A percentile compares a stretch with the other conserved stretches of the same genome.
Conservation (phyloP, 2,888 invertebrate genomes). For the Oxytorus armatus region DNA sequence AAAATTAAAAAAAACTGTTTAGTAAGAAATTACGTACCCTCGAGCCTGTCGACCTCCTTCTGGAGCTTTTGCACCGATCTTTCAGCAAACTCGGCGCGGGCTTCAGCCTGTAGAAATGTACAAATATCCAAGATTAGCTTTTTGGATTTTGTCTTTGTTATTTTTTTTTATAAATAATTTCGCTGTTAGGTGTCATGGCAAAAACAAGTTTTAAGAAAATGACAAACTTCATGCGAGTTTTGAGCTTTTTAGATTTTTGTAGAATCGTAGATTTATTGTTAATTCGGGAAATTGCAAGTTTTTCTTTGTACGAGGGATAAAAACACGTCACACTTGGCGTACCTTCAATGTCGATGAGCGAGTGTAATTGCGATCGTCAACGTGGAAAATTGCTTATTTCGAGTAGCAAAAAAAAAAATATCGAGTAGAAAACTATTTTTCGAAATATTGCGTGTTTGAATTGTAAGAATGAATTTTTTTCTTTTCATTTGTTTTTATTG, state of each 20-base stretch:
- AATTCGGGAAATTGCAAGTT: constrained; percentile 24
- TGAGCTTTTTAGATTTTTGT: constrained; percentile 24
- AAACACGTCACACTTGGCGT: constrained; percentile 51
- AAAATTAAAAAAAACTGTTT: constrained; percentile 19
- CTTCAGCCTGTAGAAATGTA: constrained; percentile 92
- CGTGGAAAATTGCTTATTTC: constrained; percentile 16
- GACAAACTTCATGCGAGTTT: constrained; percentile 35
- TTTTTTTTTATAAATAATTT: too few relatives aligned
- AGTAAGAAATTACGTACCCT: constrained; percentile 89
- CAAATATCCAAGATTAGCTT: background rate
- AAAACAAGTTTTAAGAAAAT: constrained; percentile 18
- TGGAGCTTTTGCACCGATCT: constrained; percentile 99
- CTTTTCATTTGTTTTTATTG: background rate
- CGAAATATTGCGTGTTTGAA: too few relatives aligned
- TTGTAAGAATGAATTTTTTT: background rate
- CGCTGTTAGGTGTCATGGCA: constrained; percentile 73
- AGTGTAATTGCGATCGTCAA: constrained; percentile 39
- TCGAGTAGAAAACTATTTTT: too few relatives aligned
- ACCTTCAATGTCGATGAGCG: constrained; percentile 56
- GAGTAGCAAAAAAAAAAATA: background rate
- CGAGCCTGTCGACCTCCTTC: constrained; percentile 99
- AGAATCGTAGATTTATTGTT: constrained; percentile 44
- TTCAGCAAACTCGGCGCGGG: constrained; percentile 99
- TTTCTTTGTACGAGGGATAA: background rate
- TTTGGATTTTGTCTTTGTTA: too few relatives aligned